These are phyloP conservation scores for Podarcis cretensis DNA, from an alignment of 2,113 vertebrate species.

Conservation along the genomic window DNA sequence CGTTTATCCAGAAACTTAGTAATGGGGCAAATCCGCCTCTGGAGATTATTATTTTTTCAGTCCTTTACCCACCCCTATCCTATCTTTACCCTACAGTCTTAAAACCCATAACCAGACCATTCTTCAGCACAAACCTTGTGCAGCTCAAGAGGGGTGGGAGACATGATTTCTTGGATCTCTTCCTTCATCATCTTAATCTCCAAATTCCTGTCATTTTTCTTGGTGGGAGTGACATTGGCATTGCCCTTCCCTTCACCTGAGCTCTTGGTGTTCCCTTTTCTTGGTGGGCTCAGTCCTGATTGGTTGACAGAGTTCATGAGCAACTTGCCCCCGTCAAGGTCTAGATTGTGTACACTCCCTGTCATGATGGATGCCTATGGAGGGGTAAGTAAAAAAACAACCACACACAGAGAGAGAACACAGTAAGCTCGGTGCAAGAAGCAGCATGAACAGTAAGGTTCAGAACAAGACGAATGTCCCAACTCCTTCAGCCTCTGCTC, in stretches of 20 bases:
- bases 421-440: not conserved
- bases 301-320: constrained; percentile 78
- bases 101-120: not conserved
- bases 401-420: not conserved
- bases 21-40: no score
- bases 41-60: not conserved
- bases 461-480: not conserved
- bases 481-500: not conserved
- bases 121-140: constrained; percentile 82
- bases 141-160: constrained; percentile 81
- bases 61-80: no score
- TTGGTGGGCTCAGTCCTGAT: constrained; percentile 72
- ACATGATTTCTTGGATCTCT: constrained; percentile 78
- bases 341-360: constrained; percentile 85
- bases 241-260: constrained; percentile 68
- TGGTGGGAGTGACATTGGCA: constrained; percentile 70
- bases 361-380: constrained; percentile 95
- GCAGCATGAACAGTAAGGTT: no score
- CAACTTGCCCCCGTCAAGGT: constrained; percentile 83
- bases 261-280: constrained; percentile 68
- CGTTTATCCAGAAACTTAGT: not conserved
- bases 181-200: constrained; percentile 72
- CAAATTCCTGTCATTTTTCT: constrained; percentile 71
- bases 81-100: not conserved
- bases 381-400: constrained; percentile 23